Percentiles rank a stretch among this genome's conserved stretches.
Evolutionary conservation across 2,888 invertebrate genomes (phyloP).

Genomic region (Leucophenga montana): DNA sequence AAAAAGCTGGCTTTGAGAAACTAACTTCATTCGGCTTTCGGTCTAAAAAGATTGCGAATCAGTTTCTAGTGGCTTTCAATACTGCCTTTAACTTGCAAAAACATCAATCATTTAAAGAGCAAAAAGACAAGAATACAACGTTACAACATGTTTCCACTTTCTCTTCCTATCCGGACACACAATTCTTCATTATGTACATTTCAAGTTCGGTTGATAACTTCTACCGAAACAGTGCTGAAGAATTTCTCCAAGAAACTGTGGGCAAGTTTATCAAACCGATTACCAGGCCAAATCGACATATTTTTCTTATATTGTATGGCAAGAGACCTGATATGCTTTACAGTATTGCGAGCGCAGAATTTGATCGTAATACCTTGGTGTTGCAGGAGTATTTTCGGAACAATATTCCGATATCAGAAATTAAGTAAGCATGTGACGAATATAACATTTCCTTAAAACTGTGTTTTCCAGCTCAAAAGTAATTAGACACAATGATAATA

Average conservation of each 20-base stretch:
- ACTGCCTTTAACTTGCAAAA: neutral
- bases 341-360: conserved; percentile 44
- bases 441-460: too few species aligned
- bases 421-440: too few species aligned
- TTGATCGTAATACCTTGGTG: conserved; percentile 34
- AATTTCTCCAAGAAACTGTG: conserved; percentile 41
- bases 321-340: conserved; percentile 1
- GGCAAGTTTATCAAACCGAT: conserved; percentile 48
- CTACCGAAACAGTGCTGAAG: conserved; percentile 27
- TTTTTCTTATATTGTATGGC: conserved; percentile 46
- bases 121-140: conserved; percentile 7
- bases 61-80: neutral
- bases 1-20: conserved; percentile 30
- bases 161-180: conserved; percentile 34
- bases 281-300: conserved; percentile 37
- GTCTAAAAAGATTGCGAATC: neutral
- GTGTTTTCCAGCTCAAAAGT: conserved; percentile 28
- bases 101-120: neutral
- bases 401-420: neutral
- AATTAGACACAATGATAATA: too few species aligned
- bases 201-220: conserved; percentile 34
- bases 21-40: conserved; percentile 22
- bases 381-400: conserved; percentile 40
- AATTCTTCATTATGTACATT: conserved; percentile 48
- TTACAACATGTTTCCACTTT: neutral